A percentile compares a stretch with the other conserved stretches of the same genome.
These are phyloP conservation scores for Monodelphis domestica DNA, from an alignment of 2,797 vertebrate genomes.

Conservation along the genomic window DNA sequence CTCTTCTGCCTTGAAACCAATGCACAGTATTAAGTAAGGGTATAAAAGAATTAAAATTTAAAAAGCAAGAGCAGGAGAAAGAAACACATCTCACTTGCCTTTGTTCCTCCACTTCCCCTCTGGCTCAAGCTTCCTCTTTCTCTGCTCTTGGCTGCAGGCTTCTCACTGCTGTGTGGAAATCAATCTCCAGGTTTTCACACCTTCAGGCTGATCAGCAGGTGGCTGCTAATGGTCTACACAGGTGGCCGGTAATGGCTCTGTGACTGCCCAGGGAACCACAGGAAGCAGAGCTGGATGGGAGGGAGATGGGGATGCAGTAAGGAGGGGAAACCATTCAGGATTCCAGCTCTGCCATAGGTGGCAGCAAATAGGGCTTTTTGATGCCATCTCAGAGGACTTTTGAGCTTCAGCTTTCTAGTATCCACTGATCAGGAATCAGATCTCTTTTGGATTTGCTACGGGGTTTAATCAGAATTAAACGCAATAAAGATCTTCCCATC, in stretches of 20 bases:
- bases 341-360: background rate
- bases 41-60: too few species aligned
- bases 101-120: background rate
- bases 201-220: background rate
- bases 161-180: background rate
- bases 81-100: background rate
- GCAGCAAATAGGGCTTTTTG: background rate
- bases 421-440: background rate
- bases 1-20: too few species aligned
- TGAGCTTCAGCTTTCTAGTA: background rate
- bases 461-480: background rate
- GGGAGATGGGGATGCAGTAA: background rate
- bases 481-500: too few species aligned
- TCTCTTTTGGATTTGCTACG: background rate
- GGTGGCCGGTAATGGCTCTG: background rate
- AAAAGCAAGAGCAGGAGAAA: background rate
- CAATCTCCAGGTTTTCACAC: background rate
- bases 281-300: background rate
- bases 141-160: background rate
- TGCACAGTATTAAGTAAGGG: too few species aligned
- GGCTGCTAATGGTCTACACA: constrained; percentile 8
- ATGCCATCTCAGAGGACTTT: background rate
- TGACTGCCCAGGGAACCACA: constrained; percentile 8
- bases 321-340: background rate
- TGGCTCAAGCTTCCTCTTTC: background rate